Evolutionary conservation across 2,888 invertebrate species (phyloP), one percentile per base, ranked within the genome.

Genomic region (Drosophila subquinaria): DNA sequence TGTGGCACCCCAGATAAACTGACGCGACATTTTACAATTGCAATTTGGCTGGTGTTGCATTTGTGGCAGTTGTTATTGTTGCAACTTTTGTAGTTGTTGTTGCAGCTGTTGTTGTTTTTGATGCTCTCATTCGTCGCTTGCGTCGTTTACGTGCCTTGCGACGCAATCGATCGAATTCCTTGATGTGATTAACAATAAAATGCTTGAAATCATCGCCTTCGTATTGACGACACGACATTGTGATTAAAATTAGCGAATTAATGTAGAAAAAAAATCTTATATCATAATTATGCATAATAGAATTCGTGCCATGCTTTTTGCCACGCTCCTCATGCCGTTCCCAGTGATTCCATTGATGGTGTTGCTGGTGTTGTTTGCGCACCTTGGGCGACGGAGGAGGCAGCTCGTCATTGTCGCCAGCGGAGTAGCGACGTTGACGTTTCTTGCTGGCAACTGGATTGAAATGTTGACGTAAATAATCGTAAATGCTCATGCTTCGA

Each of bases 201-300:
- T 90, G 82, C 72, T 91, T 90, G 3, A 91, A 66, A 23, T 90
- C 82, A 55, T 83, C 85, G 73, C 83, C 74, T 55, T 91, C 85
- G 9, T 81, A 87, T 43, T 88, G 79, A 3, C 75, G 89, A 72
- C 89, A 89, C 42, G 91, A 88, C 64, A 91, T 78, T 20, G 81
- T 81, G 52, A 92, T 71, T 79, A 92, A 63, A 57, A 91, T 88
- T 74, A 92, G 77, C 47, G 91, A 89, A 73, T 92, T 91, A 82
- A 92, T 57, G 73, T 89, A 92, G 59, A 92, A 88, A 89, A 92
- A 90, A 82, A 91, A 81, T 88, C 88, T 89, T 82, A 92, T 79
- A 80, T 86, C 87, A 81, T 85, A 79, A 33, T 82, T 79, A 70
- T 79, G 51, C 52, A 71, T 68, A 52, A 53, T 74, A 15, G 78